phyloP scores from a whole-genome alignment of 2,113 vertebrate genomes.

The Silurus asotus region DNA sequence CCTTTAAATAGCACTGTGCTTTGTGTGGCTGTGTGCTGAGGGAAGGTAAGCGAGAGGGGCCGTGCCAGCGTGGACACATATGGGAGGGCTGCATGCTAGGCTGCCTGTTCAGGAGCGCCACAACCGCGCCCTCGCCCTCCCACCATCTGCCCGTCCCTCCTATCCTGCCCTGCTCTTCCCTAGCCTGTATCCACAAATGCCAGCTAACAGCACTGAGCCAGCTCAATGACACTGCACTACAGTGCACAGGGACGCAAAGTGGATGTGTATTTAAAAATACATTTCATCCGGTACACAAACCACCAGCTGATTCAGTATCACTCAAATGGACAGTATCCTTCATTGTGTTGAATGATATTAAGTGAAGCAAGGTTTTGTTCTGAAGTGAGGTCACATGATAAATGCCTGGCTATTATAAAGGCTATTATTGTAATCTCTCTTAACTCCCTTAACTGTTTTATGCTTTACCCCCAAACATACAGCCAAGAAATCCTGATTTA shows the following conservation, averaged over 20 bases:
- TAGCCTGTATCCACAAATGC: slow-evolving; percentile 49
- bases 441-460: background rate
- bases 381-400: background rate
- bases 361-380: background rate
- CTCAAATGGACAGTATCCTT: background rate
- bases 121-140: slow-evolving; percentile 73
- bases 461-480: background rate
- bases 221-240: slow-evolving; percentile 18
- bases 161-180: slow-evolving; percentile 67
- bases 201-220: slow-evolving; percentile 35
- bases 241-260: slow-evolving; percentile 8
- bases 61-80: slow-evolving; percentile 68
- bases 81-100: slow-evolving; percentile 75
- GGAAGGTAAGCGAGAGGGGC: slow-evolving; percentile 39
- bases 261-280: slow-evolving; percentile 22
- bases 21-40: slow-evolving; percentile 24
- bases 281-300: background rate
- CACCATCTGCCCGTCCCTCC: slow-evolving; percentile 75
- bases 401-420: background rate
- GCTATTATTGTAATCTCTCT: background rate
- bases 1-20: slow-evolving; percentile 12
- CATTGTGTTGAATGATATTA: background rate
- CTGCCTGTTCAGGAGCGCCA: slow-evolving; percentile 71
- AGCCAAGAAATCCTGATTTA: background rate
- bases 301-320: background rate